Evolutionary conservation across 2,113 vertebrate genomes (phyloP).

Genomic region (Microcebus murinus): DNA sequence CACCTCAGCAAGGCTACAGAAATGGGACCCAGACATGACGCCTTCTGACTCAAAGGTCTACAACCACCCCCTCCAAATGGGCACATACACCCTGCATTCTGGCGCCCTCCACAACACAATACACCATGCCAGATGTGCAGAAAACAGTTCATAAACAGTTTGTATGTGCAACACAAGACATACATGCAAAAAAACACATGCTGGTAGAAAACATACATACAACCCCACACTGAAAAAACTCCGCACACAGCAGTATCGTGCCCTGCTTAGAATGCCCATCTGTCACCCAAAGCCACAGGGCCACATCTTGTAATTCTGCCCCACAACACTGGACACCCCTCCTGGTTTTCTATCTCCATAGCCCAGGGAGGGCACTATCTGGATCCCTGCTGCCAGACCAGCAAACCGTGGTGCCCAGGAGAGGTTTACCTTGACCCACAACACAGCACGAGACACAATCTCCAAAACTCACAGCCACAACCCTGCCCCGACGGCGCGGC

Average conservation of each 20-base stretch:
- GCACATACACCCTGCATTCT: neutral
- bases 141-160: slow-evolving; percentile 63
- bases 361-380: neutral
- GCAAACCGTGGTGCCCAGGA: slow-evolving; percentile 42
- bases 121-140: neutral
- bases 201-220: slow-evolving; percentile 6
- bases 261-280: slow-evolving; percentile 19
- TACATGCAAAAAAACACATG: slow-evolving; percentile 50
- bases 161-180: slow-evolving; percentile 14
- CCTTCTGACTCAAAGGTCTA: slow-evolving; percentile 23
- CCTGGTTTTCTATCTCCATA: neutral
- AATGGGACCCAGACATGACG: neutral
- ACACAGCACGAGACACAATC: slow-evolving; percentile 30
- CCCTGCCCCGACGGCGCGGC: slow-evolving; percentile 62
- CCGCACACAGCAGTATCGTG: neutral
- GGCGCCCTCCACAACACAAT: neutral
- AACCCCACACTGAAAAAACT: slow-evolving; percentile 50
- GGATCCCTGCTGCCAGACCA: neutral
- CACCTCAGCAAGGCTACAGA: slow-evolving; percentile 36
- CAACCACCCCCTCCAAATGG: neutral
- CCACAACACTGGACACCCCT: neutral
- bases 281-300: slow-evolving; percentile 54
- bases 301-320: slow-evolving; percentile 43
- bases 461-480: slow-evolving; percentile 66
- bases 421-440: slow-evolving; percentile 70